Evolutionary conservation across 2,113 vertebrate genomes (phyloP).

Genomic region (Octodon degus): DNA sequence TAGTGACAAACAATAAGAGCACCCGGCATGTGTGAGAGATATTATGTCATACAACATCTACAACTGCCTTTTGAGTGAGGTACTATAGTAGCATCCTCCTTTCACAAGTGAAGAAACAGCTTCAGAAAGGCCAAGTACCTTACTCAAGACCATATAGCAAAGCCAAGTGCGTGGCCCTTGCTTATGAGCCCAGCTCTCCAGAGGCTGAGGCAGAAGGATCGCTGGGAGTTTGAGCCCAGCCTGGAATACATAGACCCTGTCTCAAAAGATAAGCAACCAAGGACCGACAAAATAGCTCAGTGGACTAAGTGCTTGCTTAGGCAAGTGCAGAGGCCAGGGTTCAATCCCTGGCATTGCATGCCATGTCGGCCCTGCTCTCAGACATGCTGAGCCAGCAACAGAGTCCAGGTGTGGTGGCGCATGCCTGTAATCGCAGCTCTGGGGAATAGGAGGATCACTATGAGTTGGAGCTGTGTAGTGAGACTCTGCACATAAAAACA

Average conservation of each 20-base stretch:
- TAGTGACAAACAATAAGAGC: background rate
- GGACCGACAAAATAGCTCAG: too few relatives aligned
- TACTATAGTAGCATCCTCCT: background rate
- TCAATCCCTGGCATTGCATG: too few relatives aligned
- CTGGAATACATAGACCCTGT: background rate
- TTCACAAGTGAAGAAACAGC: conserved; percentile 18
- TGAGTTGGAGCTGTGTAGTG: too few relatives aligned
- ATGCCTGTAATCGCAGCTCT: too few relatives aligned
- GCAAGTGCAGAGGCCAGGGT: too few relatives aligned
- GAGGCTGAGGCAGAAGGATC: background rate
- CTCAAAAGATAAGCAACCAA: background rate
- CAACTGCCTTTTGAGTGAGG: background rate
- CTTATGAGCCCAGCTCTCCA: background rate
- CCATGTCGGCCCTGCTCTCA: too few relatives aligned
- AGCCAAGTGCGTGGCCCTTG: background rate
- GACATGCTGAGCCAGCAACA: too few relatives aligned
- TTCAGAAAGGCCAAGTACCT: conserved; percentile 17
- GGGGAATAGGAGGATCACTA: too few relatives aligned
- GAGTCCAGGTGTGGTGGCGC: too few relatives aligned
- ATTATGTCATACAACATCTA: background rate
- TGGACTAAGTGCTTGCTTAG: too few relatives aligned
- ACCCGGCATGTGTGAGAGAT: background rate
- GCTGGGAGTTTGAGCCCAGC: background rate
- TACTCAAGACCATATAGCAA: background rate
- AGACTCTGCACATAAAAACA: too few relatives aligned